Base-by-base conservation (phyloP, 2,113 vertebrate genomes). In the Prochilodus magdalenae region DNA sequence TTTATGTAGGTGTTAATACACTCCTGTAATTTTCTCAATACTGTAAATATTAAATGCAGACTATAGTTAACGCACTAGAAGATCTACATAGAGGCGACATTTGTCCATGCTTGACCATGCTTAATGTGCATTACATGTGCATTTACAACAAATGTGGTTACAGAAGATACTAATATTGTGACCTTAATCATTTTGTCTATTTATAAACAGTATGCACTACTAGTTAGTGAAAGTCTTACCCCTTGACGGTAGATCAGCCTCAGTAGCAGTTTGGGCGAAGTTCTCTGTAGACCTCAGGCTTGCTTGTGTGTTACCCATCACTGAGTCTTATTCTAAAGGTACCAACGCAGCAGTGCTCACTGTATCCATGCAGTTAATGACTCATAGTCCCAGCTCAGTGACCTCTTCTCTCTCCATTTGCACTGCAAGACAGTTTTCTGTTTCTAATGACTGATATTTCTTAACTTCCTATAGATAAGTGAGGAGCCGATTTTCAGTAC, bases 221-320 rank as follows among this genome's bases (percentile, higher is more conserved):
- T 65, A 70, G 2, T 72, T 7, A 72, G 12, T 72, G 29, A 79
- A 30, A 16, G 26, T 73, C 73, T 20, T 80, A 86, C 85, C 81
- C 33, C 59, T 69, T 67, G 24, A 11, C 53, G 53, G 40, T 51
- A 80, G 49, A n/a, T 81, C 76, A 27, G 53, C 66, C 51, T 55
- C 51, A 20, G 36, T 51, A 20, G 15, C 12, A 73, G 66, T 59
- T 76, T 80, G 57, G 29, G 69, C 70, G 24, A 82, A 79, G 53
- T 76, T 47, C 10, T 49, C 66, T 72, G 49, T 22, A 63, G 73
- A 53, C 75, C 36, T 73, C 49, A 60, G 60, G 55, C 60, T 83
- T 47, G 81, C 7, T 36, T 49, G 81, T 40, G 53, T 57, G 5
- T 67, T 73, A 53, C 85, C 85, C 85, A 86, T 86, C 27, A 55